phyloP scores from a whole-genome alignment of 92 coral and sea anemone genomes.

The Bergia puertoricense region DNA sequence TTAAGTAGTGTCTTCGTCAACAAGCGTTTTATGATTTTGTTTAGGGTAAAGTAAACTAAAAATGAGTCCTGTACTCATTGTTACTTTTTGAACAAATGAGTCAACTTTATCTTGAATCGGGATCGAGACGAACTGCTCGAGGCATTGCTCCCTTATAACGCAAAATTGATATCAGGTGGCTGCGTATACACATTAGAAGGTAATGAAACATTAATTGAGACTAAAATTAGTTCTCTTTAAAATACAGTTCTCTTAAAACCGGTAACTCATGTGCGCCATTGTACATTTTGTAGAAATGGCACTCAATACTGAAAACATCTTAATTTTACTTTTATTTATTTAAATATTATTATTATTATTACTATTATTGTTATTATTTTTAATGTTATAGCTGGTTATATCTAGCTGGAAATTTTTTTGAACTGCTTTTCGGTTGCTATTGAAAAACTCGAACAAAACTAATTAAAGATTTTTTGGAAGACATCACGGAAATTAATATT shows the following conservation, averaged over 20 bases:
- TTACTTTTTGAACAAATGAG: background rate
- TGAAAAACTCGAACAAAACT: background rate
- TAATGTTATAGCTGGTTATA: background rate
- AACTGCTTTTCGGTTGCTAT: background rate
- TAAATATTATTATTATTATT: too few relatives aligned
- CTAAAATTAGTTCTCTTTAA: too few relatives aligned
- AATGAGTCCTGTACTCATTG: background rate
- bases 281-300: too few relatives aligned
- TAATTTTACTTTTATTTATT: too few relatives aligned
- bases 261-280: background rate
- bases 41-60: too few relatives aligned
- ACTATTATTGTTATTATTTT: too few relatives aligned
- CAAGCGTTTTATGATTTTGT: background rate
- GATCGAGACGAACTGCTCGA: background rate
- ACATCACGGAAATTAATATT: background rate
- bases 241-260: too few relatives aligned
- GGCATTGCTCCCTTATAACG: background rate
- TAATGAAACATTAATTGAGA: background rate
- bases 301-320: too few relatives aligned
- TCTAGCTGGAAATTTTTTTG: background rate
- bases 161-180: background rate
- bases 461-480: background rate
- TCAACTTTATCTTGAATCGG: background rate
- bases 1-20: background rate
- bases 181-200: background rate